Conservation (phyloP, 2,888 invertebrate genomes). For the Drosophila conformis region DNA sequence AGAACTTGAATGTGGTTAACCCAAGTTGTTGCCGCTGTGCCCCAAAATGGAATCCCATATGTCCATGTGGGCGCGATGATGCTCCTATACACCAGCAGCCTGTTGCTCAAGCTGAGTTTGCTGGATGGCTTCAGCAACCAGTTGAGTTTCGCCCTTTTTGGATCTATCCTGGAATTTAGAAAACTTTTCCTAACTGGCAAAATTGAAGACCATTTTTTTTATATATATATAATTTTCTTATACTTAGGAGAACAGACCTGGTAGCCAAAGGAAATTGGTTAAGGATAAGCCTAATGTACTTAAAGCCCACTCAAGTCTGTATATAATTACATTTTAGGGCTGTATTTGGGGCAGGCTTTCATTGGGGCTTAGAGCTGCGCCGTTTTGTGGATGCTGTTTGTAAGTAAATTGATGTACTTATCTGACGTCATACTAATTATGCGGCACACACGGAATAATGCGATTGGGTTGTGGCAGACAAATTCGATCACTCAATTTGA, state of each 20-base stretch:
- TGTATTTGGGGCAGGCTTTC: not conserved
- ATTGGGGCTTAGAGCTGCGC: slow-evolving; percentile 3
- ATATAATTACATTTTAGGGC: not conserved
- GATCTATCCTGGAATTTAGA: no score
- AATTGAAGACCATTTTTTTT: not conserved
- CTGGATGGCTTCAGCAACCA: no score
- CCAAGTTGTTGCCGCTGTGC: no score
- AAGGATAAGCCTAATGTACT: not conserved
- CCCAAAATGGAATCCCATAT: no score
- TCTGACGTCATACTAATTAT: slow-evolving; percentile 66
- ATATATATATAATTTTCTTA: not conserved
- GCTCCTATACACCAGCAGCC: no score
- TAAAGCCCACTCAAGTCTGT: not conserved
- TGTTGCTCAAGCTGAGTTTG: no score
- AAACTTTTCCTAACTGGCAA: not conserved
- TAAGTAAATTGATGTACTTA: slow-evolving; percentile 39
- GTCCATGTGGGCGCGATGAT: no score
- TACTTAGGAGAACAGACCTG: not conserved
- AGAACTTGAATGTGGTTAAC: no score
- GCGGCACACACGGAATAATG: slow-evolving; percentile 33
- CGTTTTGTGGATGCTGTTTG: slow-evolving; percentile 11
- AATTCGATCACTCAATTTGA: slow-evolving; percentile 60
- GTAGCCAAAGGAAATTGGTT: not conserved
- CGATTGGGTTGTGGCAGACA: slow-evolving; percentile 40
- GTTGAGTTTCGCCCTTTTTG: no score